Percentiles rank a stretch among this genome's conserved stretches.
Evolutionary conservation across 2,888 invertebrate genomes (phyloP).

Genomic region (Rapana venosa): DNA sequence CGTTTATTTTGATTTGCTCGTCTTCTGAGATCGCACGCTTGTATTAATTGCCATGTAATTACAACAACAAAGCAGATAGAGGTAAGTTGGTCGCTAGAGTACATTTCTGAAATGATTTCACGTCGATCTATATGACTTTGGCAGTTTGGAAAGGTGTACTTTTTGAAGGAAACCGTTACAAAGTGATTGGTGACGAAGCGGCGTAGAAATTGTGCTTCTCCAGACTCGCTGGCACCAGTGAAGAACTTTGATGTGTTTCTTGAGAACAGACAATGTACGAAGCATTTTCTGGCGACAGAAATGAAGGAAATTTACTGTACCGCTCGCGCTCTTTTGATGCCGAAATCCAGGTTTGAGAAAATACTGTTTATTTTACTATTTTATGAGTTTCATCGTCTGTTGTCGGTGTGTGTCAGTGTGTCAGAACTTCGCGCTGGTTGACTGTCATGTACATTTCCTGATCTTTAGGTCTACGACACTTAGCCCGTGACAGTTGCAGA

Average conservation of each 20-base stretch:
- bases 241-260: slow-evolving; percentile 38
- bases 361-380: too few relatives aligned
- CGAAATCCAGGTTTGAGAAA: too few relatives aligned
- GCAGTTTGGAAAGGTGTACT: background rate
- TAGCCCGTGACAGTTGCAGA: too few relatives aligned
- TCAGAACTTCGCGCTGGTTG: too few relatives aligned
- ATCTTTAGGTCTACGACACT: too few relatives aligned
- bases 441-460: too few relatives aligned
- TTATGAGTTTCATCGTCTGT: too few relatives aligned
- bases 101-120: background rate
- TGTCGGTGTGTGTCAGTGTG: too few relatives aligned
- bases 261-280: background rate
- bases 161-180: slow-evolving; percentile 21
- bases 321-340: too few relatives aligned
- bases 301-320: background rate
- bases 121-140: background rate
- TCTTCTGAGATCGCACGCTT: slow-evolving; percentile 39
- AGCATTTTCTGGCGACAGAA: background rate
- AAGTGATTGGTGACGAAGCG: slow-evolving; percentile 34
- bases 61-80: slow-evolving; percentile 31
- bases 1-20: slow-evolving; percentile 67
- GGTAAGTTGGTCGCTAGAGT: slow-evolving; percentile 29
- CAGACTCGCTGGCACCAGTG: slow-evolving; percentile 42
- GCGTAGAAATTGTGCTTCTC: slow-evolving; percentile 30
- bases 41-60: slow-evolving; percentile 45